Evolutionary conservation across 2,797 vertebrate genomes (phyloP), one percentile per base, ranked within the genome.

Genomic region (Eospalax fontanierii): DNA sequence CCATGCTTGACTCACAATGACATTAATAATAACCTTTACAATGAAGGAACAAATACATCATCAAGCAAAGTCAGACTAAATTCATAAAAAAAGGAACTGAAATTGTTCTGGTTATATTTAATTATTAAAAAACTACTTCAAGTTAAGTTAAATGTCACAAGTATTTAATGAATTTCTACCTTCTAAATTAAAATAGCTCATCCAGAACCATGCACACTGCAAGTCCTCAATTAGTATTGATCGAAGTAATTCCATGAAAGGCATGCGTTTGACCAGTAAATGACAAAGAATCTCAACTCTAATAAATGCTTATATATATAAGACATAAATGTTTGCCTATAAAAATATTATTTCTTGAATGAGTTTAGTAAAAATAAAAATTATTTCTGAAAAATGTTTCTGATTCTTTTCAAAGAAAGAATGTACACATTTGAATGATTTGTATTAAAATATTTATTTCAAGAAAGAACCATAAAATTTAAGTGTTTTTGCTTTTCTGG

Each of bases 251-350:
- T 96, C 93, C 78, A 35, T 46, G 61, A 93, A 71, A 96, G 76
- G 66, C 74, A 88, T 94, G 82, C 97, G 86, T 96, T 96, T 93
- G 93, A 33, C 66, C 91, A 92, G 85, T 85, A 96, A 93, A 95
- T 87, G 93, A 90, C 81, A 88, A 50, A 97, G 74, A 93, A 97
- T 97, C 80, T 97, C 91, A 98, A 97, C 96, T 74, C 38, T 91
- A 82, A 3, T 78, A 78, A 97, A 38, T 12, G 12, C 81, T 11
- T 73, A 57, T 30, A 70, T 50, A 40, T 7, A 71, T 93, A 95
- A 2, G 86, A 81, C 57, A 91, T 65, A 92, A 87, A 30, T 93
- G 4, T 88, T 22, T 57, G 68, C 7, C 24, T 61, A 59, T 96
- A 26, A 66, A 66, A 66, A 65, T 12, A 65, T 65, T 65, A 54